phyloP scores from a whole-genome alignment of 1,140 invertebrate genomes.

The Coenobita brevimanus region DNA sequence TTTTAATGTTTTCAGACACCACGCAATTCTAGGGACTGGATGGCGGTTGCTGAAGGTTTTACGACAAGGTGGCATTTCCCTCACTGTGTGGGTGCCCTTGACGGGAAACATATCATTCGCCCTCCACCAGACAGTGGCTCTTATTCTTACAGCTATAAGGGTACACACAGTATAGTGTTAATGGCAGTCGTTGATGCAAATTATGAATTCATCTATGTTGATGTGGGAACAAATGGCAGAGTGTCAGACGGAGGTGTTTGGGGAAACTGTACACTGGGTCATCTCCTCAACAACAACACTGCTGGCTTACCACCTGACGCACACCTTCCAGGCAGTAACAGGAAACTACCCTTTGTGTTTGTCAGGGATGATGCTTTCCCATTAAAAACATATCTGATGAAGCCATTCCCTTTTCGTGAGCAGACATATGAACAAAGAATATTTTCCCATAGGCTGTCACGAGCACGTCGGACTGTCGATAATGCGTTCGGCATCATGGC shows the following conservation, averaged over 20 bases:
- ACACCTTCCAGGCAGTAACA: background rate
- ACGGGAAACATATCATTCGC: background rate
- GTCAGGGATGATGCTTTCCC: background rate
- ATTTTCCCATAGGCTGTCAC: background rate
- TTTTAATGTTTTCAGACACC: background rate
- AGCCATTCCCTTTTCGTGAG: conserved; percentile 7
- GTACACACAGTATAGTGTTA: conserved; percentile 14
- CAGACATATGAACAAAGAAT: conserved; percentile 5
- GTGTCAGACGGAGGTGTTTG: conserved; percentile 2
- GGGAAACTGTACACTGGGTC: conserved; percentile 15
- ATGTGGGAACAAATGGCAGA: background rate
- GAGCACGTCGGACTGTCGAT: background rate
- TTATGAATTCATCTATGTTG: conserved; percentile 17
- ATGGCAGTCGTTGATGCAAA: conserved; percentile 11
- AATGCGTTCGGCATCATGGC: conserved; percentile 17
- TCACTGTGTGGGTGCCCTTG: background rate
- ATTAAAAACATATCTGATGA: conserved; percentile 23
- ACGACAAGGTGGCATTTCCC: conserved; percentile 4
- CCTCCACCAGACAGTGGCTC: background rate
- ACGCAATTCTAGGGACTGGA: background rate
- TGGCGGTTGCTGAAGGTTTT: background rate
- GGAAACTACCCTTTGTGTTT: background rate
- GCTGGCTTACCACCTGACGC: conserved; percentile 6
- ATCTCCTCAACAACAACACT: conserved; percentile 11
- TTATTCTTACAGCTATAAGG: conserved; percentile 14